Evolutionary conservation across 2,888 invertebrate genomes (phyloP).

Genomic region (Trachelus stipa): DNA sequence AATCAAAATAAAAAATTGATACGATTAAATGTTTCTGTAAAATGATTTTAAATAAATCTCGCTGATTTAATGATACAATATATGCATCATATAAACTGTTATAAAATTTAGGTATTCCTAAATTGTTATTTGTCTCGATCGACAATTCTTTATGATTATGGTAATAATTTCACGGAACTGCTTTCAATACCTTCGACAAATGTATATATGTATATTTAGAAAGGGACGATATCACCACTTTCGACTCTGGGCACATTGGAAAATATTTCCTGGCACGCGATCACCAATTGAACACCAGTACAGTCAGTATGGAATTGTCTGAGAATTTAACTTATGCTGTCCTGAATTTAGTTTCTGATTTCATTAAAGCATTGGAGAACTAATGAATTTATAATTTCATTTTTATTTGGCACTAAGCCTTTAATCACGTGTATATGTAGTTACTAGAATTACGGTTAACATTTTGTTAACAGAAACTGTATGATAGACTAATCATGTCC

Average conservation of each 20-base stretch:
- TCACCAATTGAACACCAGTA: not conserved
- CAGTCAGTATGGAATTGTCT: not conserved
- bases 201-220: not conserved
- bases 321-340: not conserved
- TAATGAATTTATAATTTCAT: not conserved
- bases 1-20: not conserved
- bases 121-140: not conserved
- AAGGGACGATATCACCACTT: not conserved
- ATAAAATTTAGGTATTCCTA: not conserved
- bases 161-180: not conserved
- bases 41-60: not conserved
- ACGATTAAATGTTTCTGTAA: not conserved
- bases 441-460: too few species aligned
- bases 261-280: not conserved
- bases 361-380: not conserved
- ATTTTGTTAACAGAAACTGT: too few species aligned
- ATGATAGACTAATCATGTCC: too few species aligned
- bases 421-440: too few species aligned
- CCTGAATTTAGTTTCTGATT: not conserved
- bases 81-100: not conserved
- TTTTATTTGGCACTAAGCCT: too few species aligned
- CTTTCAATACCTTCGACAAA: not conserved
- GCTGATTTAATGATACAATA: not conserved
- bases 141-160: not conserved
- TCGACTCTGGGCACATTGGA: not conserved